Evolutionary conservation across 2,888 invertebrate species (phyloP).

Genomic region (Iphiclides podalirius): DNA sequence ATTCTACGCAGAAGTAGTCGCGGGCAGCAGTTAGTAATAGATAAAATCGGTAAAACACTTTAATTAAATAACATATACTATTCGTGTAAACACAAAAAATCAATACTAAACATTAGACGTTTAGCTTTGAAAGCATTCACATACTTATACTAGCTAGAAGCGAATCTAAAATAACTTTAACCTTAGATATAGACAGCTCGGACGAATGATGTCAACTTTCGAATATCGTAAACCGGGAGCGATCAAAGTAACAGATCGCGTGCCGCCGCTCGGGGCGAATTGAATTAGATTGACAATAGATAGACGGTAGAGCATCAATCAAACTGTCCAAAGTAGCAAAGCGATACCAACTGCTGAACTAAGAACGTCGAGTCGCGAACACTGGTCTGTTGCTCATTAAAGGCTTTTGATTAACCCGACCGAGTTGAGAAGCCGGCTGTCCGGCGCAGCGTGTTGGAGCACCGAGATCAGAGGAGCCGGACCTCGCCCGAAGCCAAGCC

Average conservation of each 20-base stretch:
- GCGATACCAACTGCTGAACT: conserved; percentile 38
- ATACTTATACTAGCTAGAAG: no score
- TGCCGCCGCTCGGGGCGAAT: conserved; percentile 51
- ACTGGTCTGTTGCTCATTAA: conserved; percentile 28
- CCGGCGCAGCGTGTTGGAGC: conserved; percentile 48
- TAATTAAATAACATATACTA: no score
- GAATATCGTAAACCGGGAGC: conserved; percentile 45
- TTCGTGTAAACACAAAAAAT: no score
- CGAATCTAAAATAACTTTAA: no score
- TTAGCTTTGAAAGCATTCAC: no score
- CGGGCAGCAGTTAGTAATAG: no score
- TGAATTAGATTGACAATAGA: conserved; percentile 59
- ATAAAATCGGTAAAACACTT: no score
- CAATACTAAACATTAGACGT: no score
- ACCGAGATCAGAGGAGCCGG: conserved; percentile 53
- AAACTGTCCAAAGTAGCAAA: conserved; percentile 44
- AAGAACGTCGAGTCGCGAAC: conserved; percentile 14
- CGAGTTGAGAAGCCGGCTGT: conserved; percentile 61
- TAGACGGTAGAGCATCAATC: conserved; percentile 62
- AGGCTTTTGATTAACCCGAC: conserved; percentile 36
- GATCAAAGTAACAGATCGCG: conserved; percentile 53
- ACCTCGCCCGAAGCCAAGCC: conserved; percentile 64
- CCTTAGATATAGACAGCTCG: no score
- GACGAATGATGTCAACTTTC: conserved; percentile 31
- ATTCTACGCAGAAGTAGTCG: no score